Conservation (phyloP, 2,113 vertebrate genomes). For the Xenotilapia leptura region DNA sequence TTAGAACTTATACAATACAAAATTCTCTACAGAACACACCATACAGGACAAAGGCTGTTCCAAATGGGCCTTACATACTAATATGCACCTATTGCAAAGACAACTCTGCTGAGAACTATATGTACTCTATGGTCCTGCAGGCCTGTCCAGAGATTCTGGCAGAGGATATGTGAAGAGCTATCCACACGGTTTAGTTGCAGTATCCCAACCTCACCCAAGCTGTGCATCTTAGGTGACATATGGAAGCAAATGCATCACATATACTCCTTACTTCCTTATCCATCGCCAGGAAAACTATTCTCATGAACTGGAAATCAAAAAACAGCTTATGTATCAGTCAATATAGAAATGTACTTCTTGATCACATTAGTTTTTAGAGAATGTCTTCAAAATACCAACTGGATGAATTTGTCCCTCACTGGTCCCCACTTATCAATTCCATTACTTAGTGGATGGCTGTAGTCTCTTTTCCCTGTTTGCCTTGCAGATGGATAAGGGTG, state of each 20-base stretch:
- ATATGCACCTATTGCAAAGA: rapidly evolving
- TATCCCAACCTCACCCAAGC: not conserved
- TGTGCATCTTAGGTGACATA: not conserved
- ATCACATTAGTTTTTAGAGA: not conserved
- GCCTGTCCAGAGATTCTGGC: not conserved
- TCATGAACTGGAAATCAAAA: not conserved
- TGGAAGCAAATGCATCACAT: not conserved
- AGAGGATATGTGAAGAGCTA: not conserved
- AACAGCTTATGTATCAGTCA: not conserved
- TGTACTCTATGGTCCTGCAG: not conserved
- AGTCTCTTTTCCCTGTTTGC: not conserved
- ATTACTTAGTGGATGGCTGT: not conserved
- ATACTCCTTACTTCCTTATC: not conserved
- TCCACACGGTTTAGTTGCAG: rapidly evolving
- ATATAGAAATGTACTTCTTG: not conserved
- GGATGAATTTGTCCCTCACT: not conserved
- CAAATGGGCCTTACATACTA: not conserved
- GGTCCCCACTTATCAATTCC: not conserved
- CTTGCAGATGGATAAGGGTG: not conserved
- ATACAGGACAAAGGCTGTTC: rapidly evolving
- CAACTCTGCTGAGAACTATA: not conserved
- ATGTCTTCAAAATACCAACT: not conserved
- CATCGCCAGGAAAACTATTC: not conserved
- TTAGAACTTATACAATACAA: not conserved
- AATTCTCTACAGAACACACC: not conserved